These are phyloP conservation scores for Trichogramma pretiosum DNA, from an alignment of 1,140 invertebrate species.

Conservation along the genomic window DNA sequence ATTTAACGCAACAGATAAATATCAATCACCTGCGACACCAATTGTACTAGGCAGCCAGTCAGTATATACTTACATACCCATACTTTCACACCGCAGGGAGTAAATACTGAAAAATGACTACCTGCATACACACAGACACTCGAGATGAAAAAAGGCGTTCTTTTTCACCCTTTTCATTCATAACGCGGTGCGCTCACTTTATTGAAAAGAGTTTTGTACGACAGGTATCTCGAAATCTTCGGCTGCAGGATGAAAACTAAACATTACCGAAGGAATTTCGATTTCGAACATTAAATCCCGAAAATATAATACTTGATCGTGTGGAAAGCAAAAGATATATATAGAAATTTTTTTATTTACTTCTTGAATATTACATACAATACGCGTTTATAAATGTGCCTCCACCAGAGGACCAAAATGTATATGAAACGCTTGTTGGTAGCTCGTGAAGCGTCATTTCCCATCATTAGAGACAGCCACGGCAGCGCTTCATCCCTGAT, in stretches of 20 bases:
- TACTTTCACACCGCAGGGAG: constrained; percentile 11
- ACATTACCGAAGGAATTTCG: constrained; percentile 1
- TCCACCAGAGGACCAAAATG: constrained; percentile 16
- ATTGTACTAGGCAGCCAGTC: too few species aligned
- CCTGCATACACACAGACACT: too few species aligned
- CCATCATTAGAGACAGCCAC: constrained; percentile 31
- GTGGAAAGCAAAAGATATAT: constrained; percentile 10
- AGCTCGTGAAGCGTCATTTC: constrained; percentile 35
- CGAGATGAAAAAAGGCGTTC: neutral
- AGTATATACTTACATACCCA: neutral
- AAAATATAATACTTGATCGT: constrained; percentile 6
- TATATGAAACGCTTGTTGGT: constrained; percentile 29
- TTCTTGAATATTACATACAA: too few species aligned
- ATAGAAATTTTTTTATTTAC: too few species aligned
- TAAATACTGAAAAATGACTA: constrained; percentile 18
- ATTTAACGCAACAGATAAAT: constrained; percentile 8
- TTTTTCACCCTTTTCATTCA: neutral
- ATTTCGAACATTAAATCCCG: constrained; percentile 9
- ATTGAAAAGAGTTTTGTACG: constrained; percentile 3
- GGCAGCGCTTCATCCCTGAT: constrained; percentile 17
- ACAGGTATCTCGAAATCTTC: neutral
- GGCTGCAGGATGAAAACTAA: too few species aligned
- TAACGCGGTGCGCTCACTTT: neutral
- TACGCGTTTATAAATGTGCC: too few species aligned
- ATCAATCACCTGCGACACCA: constrained; percentile 10